phyloP scores from a whole-genome alignment of 2,888 invertebrate species.

The Lasius platythorax region DNA sequence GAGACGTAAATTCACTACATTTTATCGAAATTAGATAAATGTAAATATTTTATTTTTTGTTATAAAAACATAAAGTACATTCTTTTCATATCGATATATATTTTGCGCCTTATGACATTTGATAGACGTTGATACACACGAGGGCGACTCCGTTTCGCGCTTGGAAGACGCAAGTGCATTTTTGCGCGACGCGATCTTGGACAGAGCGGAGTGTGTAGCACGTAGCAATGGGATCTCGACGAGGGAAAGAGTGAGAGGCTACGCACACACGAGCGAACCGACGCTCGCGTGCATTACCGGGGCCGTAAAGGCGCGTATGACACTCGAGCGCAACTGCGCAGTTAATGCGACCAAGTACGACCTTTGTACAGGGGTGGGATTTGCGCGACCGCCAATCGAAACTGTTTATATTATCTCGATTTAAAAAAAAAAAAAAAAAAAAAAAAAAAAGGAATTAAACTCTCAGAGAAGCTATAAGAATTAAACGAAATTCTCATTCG shows the following conservation, averaged over 20 bases:
- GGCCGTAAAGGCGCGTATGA: conserved; percentile 73
- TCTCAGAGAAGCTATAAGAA: neutral
- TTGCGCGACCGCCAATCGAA: conserved; percentile 40
- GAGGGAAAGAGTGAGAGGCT: conserved; percentile 68
- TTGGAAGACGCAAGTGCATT: conserved; percentile 55
- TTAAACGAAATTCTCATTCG: neutral
- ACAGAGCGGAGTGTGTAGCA: conserved; percentile 65
- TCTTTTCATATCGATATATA: neutral
- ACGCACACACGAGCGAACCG: conserved; percentile 53
- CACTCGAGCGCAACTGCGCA: conserved; percentile 83
- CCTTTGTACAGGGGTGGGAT: conserved; percentile 67
- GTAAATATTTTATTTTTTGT: neutral
- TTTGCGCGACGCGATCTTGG: conserved; percentile 39
- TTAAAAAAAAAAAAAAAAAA: neutral
- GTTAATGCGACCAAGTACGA: conserved; percentile 75
- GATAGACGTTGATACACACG: neutral
- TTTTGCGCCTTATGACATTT: neutral
- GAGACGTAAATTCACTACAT: neutral
- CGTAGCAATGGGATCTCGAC: conserved; percentile 69
- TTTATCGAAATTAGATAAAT: neutral
- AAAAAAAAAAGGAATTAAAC: neutral
- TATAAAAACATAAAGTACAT: neutral
- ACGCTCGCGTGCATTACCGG: conserved; percentile 61
- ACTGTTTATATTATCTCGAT: conserved; percentile 14
- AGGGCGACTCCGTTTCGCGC: neutral